A percentile compares a stretch with the other conserved stretches of the same genome.
Evolutionary conservation across 1,140 invertebrate species (phyloP).

Genomic region (Fragariocoptes setiger): DNA sequence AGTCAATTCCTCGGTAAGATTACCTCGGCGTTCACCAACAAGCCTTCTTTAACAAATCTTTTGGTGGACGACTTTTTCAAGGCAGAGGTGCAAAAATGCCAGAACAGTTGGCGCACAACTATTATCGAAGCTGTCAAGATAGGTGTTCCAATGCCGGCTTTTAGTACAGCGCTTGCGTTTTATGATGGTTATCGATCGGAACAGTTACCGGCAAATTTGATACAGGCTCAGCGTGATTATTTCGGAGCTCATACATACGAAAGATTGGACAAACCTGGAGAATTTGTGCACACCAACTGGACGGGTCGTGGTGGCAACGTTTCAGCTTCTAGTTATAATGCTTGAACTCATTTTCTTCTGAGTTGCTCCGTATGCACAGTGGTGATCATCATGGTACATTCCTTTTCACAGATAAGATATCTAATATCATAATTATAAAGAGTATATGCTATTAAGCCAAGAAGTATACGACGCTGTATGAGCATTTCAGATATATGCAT

Average conservation of each 20-base stretch:
- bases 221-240: conserved; percentile 89
- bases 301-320: conserved; percentile 88
- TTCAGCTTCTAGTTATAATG: conserved; percentile 74
- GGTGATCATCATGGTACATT: too few relatives aligned
- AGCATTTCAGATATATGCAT: too few relatives aligned
- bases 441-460: too few relatives aligned
- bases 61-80: conserved; percentile 78
- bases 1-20: conserved; percentile 88
- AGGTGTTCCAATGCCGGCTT: conserved; percentile 67
- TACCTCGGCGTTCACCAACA: conserved; percentile 72
- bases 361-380: too few relatives aligned
- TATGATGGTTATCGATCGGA: conserved; percentile 71
- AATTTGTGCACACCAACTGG: conserved; percentile 91
- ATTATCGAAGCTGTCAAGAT: conserved; percentile 25
- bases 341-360: conserved; percentile 27
- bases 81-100: conserved; percentile 41
- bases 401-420: too few relatives aligned
- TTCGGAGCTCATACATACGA: conserved; percentile 98
- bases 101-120: conserved; percentile 26
- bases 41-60: conserved; percentile 59
- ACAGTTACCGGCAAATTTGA: conserved; percentile 54
- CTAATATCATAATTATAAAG: too few relatives aligned
- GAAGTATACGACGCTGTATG: too few relatives aligned
- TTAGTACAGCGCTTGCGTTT: conserved; percentile 72
- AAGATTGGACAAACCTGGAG: conserved; percentile 45